Base-by-base conservation (phyloP, 1,140 invertebrate genomes). In the Holcopasites calliopsidis region DNA sequence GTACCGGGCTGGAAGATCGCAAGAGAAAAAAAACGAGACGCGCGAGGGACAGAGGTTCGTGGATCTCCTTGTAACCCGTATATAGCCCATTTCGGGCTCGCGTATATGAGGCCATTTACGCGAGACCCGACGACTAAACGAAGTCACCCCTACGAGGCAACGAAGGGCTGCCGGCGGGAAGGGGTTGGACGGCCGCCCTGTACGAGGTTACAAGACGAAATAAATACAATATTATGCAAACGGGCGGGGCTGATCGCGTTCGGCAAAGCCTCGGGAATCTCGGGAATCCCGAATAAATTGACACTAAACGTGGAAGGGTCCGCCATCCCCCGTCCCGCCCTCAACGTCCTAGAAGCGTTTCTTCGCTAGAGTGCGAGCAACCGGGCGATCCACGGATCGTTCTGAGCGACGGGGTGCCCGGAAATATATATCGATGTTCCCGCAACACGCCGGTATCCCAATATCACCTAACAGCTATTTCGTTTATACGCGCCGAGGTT, bases 141-240 rank as follows among this genome's bases (percentile, higher is more conserved):
- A 80, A 82, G 61, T 58, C 61, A 54, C 75, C 61, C 69, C 78
- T 38, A 13, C 55, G 71, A 26, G 35, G 40, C 35, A 11, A 47
- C 42, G 54, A 47, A 18, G 58, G 40, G 38, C 44, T 49, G 52
- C 26, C n/a, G 44, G 33, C 42, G 47, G 28, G 47, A 73, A 66
- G 65, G 57, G 70, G 65, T 61, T 49, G 61, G 66, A 66, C 38
- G 75, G 54, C 54, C 71, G 75, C 54, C 52, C 70, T 65, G 85
- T 62, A 71, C 77, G 69, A 82, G 85, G 85, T 91, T 90, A 90
- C 89, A 91, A 90, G 90, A 88, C 89, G 86, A 90, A 91, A 91
- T 91, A 91, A 91, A 91, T 91, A 91, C 90, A 90, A 91, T 91
- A 91, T 91, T 91, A 91, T 91, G 90, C 90, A 91, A 91, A 91